A percentile compares a stretch with the other conserved stretches of the same genome.
Evolutionary conservation across 2,888 invertebrate genomes (phyloP).

Genomic region (Hyppa rectilinea): DNA sequence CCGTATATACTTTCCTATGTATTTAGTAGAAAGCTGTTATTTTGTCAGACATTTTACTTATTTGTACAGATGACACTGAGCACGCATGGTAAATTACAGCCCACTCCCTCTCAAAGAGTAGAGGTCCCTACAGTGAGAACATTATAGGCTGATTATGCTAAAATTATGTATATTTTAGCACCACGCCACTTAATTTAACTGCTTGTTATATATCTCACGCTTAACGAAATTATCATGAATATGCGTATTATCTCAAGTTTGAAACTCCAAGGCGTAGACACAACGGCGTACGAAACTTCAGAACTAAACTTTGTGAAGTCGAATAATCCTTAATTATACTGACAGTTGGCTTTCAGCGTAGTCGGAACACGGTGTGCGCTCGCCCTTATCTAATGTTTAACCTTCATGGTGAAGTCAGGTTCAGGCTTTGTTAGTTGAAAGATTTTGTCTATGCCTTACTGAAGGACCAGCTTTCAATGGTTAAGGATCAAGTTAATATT

Average conservation of each 20-base stretch:
- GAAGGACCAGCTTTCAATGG: conserved; percentile 15
- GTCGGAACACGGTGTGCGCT: conserved; percentile 36
- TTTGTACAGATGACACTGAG: background rate
- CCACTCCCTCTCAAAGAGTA: background rate
- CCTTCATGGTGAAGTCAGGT: conserved; percentile 21
- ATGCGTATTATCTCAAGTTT: conserved; percentile 44
- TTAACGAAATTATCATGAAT: conserved; percentile 44
- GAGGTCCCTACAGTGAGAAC: background rate
- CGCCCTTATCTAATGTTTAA: conserved; percentile 47
- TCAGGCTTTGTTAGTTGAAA: conserved; percentile 9
- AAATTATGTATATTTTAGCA: background rate
- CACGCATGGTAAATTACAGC: background rate
- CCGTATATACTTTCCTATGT: too few relatives aligned
- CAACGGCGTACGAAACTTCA: conserved; percentile 42
- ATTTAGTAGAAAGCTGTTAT: too few relatives aligned
- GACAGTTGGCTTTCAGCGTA: conserved; percentile 54
- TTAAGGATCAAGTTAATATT: conserved; percentile 3
- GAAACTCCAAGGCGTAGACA: conserved; percentile 33
- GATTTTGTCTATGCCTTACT: conserved; percentile 1
- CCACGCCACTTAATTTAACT: conserved; percentile 3
- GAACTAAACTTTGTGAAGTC: conserved; percentile 38
- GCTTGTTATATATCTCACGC: conserved; percentile 26
- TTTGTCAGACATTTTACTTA: too few relatives aligned
- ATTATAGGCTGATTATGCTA: background rate
- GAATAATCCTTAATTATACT: conserved; percentile 61